Base-by-base conservation (phyloP, 2,797 vertebrate genomes). In the Capromys pilorides region DNA sequence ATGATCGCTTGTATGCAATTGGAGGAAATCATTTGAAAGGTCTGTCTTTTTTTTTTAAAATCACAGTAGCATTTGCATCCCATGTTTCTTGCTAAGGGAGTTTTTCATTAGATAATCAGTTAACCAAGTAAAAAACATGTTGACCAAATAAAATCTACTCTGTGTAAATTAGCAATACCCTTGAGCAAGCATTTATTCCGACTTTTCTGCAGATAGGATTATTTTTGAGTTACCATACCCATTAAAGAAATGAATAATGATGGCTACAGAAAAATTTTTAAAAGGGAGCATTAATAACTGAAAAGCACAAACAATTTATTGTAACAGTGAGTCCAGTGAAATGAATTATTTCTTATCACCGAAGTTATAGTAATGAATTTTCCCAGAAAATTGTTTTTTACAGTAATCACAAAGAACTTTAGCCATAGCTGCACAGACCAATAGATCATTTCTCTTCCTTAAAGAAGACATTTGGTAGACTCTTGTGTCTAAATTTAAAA, bases 11-110 rank as follows among this genome's bases (percentile, higher is more conserved):
- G 90, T 99, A 99, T 91, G 99, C 99, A 92, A 99, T 99, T 97
- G 99, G 99, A 97, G 99, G 99, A 98, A 99, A 99, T 98, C 99
- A 99, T 98, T 98, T 99, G 98, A 99, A 99, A 99, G 99, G 99
- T 99, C 98, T 98, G 45, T 45, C 45, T 45, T 57, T 54, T 54
- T 16, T 93, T 97, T 96, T 94, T 94, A 28, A 18, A 98, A 97
- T 92, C 94, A 80, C 7, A 97, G 94, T 97, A 97, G 64, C 91
- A 90, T 97, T 97, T 97, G 91, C 61, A 61, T 96, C 90, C 87
- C 95, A 81, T 62, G 0, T 94, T 91, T 97, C 94, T 97, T 94
- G 91, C 97, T 96, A 96, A 97, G 92, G 94, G 96, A 64, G 69
- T 93, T 98, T 98, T 97, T 97, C 71, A 26, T 98, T 97, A 95